These are phyloP conservation scores for Tipula unca DNA, from an alignment of 2,888 invertebrate species.

Conservation along the genomic window DNA sequence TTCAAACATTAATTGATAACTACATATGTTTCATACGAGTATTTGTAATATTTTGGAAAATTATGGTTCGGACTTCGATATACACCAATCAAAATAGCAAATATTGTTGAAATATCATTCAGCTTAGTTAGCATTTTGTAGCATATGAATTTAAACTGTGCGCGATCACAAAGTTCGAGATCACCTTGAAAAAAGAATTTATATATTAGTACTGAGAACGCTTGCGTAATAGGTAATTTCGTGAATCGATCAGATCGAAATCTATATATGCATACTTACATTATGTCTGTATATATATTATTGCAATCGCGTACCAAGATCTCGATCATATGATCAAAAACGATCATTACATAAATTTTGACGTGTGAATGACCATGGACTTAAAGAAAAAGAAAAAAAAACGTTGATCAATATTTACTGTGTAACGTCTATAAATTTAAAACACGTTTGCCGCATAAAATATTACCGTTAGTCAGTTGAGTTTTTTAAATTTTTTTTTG, in stretches of 20 bases:
- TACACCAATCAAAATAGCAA: neutral
- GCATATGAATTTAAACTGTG: neutral
- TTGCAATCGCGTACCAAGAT: neutral
- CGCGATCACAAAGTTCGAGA: neutral
- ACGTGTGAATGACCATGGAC: neutral
- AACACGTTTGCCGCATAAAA: neutral
- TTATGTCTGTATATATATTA: too few relatives aligned
- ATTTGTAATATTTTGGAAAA: too few relatives aligned
- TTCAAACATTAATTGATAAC: too few relatives aligned
- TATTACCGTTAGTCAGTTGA: neutral
- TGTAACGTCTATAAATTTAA: neutral
- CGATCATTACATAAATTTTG: neutral
- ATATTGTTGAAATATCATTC: neutral
- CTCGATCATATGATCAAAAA: neutral
- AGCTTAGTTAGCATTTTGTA: neutral
- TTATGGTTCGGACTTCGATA: neutral
- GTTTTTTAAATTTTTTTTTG: slow-evolving; percentile 8
- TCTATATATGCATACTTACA: too few relatives aligned
- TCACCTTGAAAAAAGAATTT: neutral
- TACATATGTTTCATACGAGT: too few relatives aligned
- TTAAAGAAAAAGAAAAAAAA: neutral
- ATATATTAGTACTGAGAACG: neutral
- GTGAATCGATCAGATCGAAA: neutral
- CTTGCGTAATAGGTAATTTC: neutral
- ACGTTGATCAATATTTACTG: neutral